Evolutionary conservation across 2,888 invertebrate genomes (phyloP).

Genomic region (Chalcis sispes): DNA sequence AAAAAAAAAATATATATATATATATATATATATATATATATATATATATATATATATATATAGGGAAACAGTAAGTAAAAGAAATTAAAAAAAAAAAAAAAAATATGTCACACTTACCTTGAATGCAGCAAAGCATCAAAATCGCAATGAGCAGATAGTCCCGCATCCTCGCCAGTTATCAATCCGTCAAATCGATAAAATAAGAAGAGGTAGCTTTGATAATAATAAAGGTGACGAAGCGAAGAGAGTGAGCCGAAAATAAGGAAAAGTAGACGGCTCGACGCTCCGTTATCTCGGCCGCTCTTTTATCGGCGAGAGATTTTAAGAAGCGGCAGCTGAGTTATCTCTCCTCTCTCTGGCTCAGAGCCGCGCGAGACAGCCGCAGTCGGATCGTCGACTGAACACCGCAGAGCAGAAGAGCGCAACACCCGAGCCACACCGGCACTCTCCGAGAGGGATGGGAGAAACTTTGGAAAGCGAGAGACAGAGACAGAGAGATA

Average conservation of each 20-base stretch:
- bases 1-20: too few relatives aligned
- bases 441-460: slow-evolving; percentile 11
- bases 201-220: too few relatives aligned
- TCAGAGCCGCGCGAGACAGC: background rate
- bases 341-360: too few relatives aligned
- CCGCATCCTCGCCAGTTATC: too few relatives aligned
- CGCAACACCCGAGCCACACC: slow-evolving; percentile 7
- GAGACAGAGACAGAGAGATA: slow-evolving; percentile 60
- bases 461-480: slow-evolving; percentile 25
- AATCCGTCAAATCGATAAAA: too few relatives aligned
- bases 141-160: slow-evolving; percentile 60
- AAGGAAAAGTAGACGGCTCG: too few relatives aligned
- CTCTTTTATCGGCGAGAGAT: background rate
- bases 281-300: too few relatives aligned
- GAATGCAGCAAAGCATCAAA: slow-evolving; percentile 70
- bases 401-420: slow-evolving; percentile 26
- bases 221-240: too few relatives aligned
- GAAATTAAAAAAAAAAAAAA: background rate
- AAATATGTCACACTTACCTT: slow-evolving; percentile 66
- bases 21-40: too few relatives aligned
- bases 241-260: too few relatives aligned
- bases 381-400: slow-evolving; percentile 27
- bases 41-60: too few relatives aligned
- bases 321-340: background rate
- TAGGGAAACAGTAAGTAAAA: too few relatives aligned